phyloP scores from a whole-genome alignment of 2,797 vertebrate genomes.

The Poeciliopsis paucimaculata region DNA sequence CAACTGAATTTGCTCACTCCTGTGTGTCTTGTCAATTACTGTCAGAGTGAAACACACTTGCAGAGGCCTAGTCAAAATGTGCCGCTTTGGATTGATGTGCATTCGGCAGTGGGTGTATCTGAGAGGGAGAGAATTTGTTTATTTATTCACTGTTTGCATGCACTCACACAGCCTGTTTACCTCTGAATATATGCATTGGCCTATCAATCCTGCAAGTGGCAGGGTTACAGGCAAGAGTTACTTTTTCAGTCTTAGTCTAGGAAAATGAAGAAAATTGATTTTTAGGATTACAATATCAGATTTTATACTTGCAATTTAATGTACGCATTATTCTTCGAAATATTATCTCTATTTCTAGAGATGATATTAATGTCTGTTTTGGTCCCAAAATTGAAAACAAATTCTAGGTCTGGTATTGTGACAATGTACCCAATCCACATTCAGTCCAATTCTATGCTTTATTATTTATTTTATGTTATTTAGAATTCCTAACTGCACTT shows the following conservation, averaged over 20 bases:
- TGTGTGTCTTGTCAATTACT: constrained; percentile 75
- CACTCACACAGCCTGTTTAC: constrained; percentile 47
- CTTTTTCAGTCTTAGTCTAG: constrained; percentile 16
- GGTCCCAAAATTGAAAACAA: no score
- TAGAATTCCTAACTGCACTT: no score
- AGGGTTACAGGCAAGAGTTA: constrained; percentile 4
- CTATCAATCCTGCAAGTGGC: constrained; percentile 32
- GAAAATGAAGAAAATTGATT: constrained; percentile 3
- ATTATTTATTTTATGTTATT: no score
- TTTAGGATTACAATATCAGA: background rate
- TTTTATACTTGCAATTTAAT: background rate
- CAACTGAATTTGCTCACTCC: constrained; percentile 65
- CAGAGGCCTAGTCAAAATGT: constrained; percentile 42
- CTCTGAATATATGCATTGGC: constrained; percentile 58
- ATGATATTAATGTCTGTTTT: no score
- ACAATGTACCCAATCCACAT: no score
- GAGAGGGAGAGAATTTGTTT: constrained; percentile 45
- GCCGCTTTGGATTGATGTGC: constrained; percentile 7
- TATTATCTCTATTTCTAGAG: background rate
- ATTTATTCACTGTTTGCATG: constrained; percentile 40
- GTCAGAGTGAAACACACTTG: constrained; percentile 59
- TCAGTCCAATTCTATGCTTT: no score
- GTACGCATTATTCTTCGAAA: background rate
- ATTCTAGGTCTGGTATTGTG: no score
- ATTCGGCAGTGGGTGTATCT: constrained; percentile 21